Percentiles rank a stretch among this genome's conserved stretches.
phyloP scores from a whole-genome alignment of 2,797 vertebrate genomes.

The Scyliorhinus canicula region DNA sequence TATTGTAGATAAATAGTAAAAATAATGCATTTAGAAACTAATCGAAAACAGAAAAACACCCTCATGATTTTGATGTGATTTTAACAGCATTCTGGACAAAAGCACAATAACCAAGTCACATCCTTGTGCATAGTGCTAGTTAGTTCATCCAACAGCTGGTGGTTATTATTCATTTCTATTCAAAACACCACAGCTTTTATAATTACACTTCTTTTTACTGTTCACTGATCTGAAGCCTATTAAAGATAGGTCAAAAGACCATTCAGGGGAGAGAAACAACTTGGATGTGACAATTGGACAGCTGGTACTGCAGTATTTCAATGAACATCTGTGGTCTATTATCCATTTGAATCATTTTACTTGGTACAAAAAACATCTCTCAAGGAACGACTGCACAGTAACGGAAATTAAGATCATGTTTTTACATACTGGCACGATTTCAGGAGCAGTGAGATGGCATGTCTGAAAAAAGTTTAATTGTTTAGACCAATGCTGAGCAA shows the following conservation, averaged over 20 bases:
- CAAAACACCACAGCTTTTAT: not conserved
- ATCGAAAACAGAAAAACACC: not conserved
- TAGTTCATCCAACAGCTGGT: not conserved
- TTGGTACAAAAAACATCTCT: not conserved
- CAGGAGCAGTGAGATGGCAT: not conserved
- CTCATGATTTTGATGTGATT: not conserved
- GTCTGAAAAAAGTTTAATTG: not conserved
- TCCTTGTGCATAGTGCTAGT: not conserved
- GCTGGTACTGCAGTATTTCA: not conserved
- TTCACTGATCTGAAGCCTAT: not conserved
- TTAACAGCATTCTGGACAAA: not conserved
- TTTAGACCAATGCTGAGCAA: not conserved
- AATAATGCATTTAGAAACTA: not conserved
- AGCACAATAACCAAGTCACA: not conserved
- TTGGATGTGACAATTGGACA: not conserved
- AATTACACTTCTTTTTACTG: not conserved
- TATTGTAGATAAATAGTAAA: not conserved
- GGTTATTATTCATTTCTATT: not conserved
- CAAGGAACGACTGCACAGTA: slow-evolving; percentile 10
- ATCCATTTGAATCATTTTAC: slow-evolving; percentile 8
- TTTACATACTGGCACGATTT: not conserved
- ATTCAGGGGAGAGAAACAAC: slow-evolving; percentile 1
- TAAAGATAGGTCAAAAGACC: not conserved
- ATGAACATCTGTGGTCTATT: not conserved
- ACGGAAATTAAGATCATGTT: not conserved